Evolutionary conservation across 2,113 vertebrate species (phyloP).

Genomic region (Apeltes quadracus): DNA sequence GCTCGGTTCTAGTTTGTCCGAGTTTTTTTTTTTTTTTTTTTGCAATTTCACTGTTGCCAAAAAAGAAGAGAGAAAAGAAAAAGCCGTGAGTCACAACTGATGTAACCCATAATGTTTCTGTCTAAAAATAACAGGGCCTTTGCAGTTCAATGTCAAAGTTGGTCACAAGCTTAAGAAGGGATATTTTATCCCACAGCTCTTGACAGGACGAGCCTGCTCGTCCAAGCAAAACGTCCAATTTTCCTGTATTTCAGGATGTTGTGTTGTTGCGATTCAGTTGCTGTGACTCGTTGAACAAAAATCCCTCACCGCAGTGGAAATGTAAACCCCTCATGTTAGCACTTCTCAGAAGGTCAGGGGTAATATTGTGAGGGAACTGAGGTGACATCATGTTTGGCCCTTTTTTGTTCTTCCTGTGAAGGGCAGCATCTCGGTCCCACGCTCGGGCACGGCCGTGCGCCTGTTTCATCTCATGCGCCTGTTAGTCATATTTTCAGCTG

Average conservation of each 20-base stretch:
- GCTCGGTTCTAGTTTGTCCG: conserved; percentile 56
- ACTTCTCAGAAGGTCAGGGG: conserved; percentile 66
- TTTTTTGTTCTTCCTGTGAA: conserved; percentile 54
- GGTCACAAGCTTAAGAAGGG: conserved; percentile 49
- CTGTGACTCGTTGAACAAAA: conserved; percentile 67
- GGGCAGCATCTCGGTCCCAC: conserved; percentile 43
- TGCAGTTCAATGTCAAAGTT: conserved; percentile 58
- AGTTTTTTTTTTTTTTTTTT: conserved; percentile 9
- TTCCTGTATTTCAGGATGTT: conserved; percentile 51
- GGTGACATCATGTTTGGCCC: conserved; percentile 64
- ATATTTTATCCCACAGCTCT: conserved; percentile 58
- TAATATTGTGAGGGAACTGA: conserved; percentile 62
- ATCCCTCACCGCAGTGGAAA: conserved; percentile 72
- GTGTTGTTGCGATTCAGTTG: conserved; percentile 62
- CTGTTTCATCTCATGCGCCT: conserved; percentile 17
- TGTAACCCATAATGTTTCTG: conserved; percentile 55
- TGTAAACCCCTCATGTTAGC: conserved; percentile 64
- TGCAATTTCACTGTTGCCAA: conserved; percentile 41
- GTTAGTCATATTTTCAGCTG: conserved; percentile 67
- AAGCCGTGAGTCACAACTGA: conserved; percentile 58
- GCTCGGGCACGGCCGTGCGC: conserved; percentile 21
- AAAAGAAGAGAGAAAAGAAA: conserved; percentile 49
- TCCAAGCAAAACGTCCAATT: conserved; percentile 56
- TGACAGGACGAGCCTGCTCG: conserved; percentile 44
- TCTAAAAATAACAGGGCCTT: conserved; percentile 62